Conservation (phyloP, 2,888 invertebrate genomes). For the Zaprionus bogoriensis region DNA sequence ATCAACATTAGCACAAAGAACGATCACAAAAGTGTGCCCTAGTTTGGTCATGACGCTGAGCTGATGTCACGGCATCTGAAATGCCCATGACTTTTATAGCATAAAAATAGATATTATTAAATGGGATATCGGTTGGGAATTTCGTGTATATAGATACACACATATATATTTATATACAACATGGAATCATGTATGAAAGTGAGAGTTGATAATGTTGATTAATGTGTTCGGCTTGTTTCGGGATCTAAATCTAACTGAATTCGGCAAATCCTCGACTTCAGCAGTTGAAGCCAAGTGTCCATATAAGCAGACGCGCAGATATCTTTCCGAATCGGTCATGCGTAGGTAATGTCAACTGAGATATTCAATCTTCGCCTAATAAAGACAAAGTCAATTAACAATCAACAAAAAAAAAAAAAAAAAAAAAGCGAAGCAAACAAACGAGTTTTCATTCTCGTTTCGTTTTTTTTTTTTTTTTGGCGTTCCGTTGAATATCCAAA, state of each 20-base stretch:
- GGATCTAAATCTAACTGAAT: too few relatives aligned
- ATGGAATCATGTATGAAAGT: too few relatives aligned
- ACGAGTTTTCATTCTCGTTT: conserved; percentile 29
- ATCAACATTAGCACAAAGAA: conserved; percentile 10
- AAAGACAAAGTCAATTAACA: conserved; percentile 53
- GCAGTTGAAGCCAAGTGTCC: conserved; percentile 6
- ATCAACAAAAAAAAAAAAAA: conserved; percentile 18
- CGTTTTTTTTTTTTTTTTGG: too few relatives aligned
- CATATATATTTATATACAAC: too few relatives aligned
- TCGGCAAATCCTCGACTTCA: too few relatives aligned
- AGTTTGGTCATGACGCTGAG: conserved; percentile 58
- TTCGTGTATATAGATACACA: too few relatives aligned
- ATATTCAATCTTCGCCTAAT: conserved; percentile 47
- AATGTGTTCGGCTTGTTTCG: too few relatives aligned
- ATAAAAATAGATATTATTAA: conserved; percentile 46
- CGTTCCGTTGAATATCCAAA: too few relatives aligned
- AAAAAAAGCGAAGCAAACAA: not conserved
- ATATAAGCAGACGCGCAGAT: conserved; percentile 1
- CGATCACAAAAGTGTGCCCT: conserved; percentile 52
- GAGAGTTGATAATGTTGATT: too few relatives aligned
- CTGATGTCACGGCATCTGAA: conserved; percentile 56
- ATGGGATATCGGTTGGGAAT: not conserved
- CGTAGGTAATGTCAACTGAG: conserved; percentile 42
- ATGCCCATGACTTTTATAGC: conserved; percentile 50
- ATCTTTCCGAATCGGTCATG: conserved; percentile 2